A percentile compares a stretch with the other conserved stretches of the same genome.
Conservation (phyloP, 2,888 invertebrate genomes). For the Drosophila borealis region DNA sequence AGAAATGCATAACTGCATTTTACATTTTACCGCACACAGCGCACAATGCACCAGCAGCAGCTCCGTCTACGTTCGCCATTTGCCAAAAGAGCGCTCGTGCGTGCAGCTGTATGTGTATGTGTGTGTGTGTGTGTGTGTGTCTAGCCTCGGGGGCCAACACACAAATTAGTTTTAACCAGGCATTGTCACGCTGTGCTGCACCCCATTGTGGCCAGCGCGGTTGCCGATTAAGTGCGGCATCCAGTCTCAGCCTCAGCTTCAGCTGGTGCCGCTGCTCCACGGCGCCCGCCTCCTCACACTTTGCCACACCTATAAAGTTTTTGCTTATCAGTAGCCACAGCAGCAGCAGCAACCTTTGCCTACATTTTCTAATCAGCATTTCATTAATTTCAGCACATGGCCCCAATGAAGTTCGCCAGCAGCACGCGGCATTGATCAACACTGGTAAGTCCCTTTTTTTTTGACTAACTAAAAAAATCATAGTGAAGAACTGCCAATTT, state of each 20-base stretch:
- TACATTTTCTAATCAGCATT: slow-evolving; percentile 53
- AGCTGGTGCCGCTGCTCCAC: too few species aligned
- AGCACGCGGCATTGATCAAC: slow-evolving; percentile 30
- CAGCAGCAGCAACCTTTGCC: slow-evolving; percentile 26
- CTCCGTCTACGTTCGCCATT: slow-evolving; percentile 22
- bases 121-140: slow-evolving; percentile 20
- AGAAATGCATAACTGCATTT: slow-evolving; percentile 77
- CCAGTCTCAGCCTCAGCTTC: slow-evolving; percentile 6
- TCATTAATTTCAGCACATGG: slow-evolving; percentile 58
- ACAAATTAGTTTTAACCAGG: slow-evolving; percentile 77
- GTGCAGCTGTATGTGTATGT: slow-evolving; percentile 21
- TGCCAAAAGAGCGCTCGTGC: slow-evolving; percentile 47
- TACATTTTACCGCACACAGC: slow-evolving; percentile 51
- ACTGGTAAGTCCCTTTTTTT: slow-evolving; percentile 1
- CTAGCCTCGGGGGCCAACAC: slow-evolving; percentile 51
- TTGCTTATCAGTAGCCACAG: slow-evolving; percentile 37
- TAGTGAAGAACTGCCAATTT: neutral
- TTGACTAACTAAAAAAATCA: neutral
- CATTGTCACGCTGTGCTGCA: slow-evolving; percentile 75
- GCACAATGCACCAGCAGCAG: slow-evolving; percentile 53
- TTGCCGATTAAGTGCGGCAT: slow-evolving; percentile 68
- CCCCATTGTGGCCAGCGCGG: slow-evolving; percentile 60
- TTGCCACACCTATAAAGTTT: slow-evolving; percentile 25
- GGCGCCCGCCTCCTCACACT: slow-evolving; percentile 32
- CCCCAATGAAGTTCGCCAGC: slow-evolving; percentile 32